A percentile compares a stretch with the other conserved stretches of the same genome.
These are phyloP conservation scores for Epinotia brunnichana DNA, from an alignment of 2,888 invertebrate genomes.

Conservation along the genomic window DNA sequence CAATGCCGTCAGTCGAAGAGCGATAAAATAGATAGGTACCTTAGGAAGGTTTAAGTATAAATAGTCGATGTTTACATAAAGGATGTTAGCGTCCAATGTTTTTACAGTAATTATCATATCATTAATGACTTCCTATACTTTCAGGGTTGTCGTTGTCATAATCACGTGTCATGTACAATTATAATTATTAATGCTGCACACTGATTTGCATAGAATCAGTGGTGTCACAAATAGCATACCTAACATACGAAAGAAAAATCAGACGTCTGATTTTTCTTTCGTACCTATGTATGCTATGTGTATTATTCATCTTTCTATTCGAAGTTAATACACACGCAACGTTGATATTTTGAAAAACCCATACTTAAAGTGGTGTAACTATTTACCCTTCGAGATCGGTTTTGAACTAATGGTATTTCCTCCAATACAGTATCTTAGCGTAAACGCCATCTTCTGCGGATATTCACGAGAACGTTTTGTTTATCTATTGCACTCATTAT, in stretches of 20 bases:
- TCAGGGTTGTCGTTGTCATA: conserved; percentile 23
- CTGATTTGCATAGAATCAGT: neutral
- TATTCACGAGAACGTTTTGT: neutral
- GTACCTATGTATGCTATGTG: neutral
- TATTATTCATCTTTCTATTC: neutral
- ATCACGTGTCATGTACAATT: neutral
- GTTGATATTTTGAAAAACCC: conserved; percentile 2
- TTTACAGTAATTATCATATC: conserved; percentile 13
- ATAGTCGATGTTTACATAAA: conserved; percentile 11
- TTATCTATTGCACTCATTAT: neutral
- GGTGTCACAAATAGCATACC: neutral
- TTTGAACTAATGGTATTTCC: conserved; percentile 10
- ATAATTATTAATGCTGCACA: conserved; percentile 1
- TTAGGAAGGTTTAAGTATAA: neutral
- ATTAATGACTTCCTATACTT: conserved; percentile 25
- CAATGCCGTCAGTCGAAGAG: neutral
- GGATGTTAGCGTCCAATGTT: conserved; percentile 16
- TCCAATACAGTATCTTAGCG: neutral
- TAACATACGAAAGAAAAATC: neutral
- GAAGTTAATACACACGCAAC: neutral
- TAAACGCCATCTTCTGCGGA: neutral
- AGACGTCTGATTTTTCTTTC: neutral
- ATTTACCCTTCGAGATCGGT: conserved; percentile 4
- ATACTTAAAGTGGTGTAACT: neutral
- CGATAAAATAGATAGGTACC: conserved; percentile 7